Evolutionary conservation across 2,888 invertebrate species (phyloP).

Genomic region (Lasioglossum lativentre): DNA sequence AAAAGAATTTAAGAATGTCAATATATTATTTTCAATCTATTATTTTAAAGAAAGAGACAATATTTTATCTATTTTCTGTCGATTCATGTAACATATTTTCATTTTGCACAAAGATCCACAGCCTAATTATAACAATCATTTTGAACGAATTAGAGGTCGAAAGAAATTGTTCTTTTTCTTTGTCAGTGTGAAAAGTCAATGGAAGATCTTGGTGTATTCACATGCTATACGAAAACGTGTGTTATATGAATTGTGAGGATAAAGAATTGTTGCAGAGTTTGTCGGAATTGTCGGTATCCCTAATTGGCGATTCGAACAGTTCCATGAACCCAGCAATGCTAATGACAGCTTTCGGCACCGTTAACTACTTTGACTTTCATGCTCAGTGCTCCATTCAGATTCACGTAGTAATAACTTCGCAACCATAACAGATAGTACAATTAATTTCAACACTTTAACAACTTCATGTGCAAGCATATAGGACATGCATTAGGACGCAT

Average conservation of each 20-base stretch:
- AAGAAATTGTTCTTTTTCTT: background rate
- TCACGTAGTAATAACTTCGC: background rate
- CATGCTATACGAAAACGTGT: background rate
- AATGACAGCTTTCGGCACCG: background rate
- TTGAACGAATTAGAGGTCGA: background rate
- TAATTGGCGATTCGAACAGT: background rate
- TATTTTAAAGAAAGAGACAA: background rate
- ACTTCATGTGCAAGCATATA: conserved; percentile 22
- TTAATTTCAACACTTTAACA: conserved; percentile 47
- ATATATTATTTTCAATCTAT: background rate
- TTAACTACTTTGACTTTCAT: background rate
- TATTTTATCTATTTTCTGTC: background rate
- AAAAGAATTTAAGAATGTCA: background rate
- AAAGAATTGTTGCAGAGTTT: background rate
- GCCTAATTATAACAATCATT: background rate
- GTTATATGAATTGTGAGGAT: background rate
- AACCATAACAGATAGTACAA: conserved; percentile 26
- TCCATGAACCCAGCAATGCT: background rate
- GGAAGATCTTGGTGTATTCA: background rate
- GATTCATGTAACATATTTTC: background rate
- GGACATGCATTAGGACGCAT: conserved; percentile 44
- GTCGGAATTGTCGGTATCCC: background rate
- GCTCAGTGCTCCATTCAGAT: background rate
- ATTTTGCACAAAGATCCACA: background rate
- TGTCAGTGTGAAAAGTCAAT: background rate